Evolutionary conservation across 2,797 vertebrate genomes (phyloP).

Genomic region (Hemibagrus guttatus): DNA sequence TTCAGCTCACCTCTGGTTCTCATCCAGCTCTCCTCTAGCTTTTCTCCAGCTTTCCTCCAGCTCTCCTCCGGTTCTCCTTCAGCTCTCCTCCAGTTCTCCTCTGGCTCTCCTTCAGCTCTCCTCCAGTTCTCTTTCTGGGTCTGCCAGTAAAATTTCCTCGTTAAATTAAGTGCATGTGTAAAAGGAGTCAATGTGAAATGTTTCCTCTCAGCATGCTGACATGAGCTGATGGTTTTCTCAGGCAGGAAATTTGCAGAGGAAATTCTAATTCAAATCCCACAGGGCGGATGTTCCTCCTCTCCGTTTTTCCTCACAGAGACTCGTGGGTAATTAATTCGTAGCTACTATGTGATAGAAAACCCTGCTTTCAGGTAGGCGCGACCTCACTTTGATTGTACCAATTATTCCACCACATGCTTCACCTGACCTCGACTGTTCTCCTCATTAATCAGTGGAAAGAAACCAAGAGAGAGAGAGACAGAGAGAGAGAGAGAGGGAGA

Average conservation of each 20-base stretch:
- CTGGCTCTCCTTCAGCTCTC: too few relatives aligned
- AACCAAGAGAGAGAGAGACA: too few relatives aligned
- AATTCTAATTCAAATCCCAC: background rate
- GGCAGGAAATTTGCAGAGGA: background rate
- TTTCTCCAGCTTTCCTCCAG: too few relatives aligned
- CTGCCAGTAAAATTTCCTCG: background rate
- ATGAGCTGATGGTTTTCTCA: background rate
- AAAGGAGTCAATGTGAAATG: background rate
- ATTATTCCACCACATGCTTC: constrained; percentile 62
- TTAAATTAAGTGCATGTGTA: background rate
- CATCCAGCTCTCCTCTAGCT: too few relatives aligned
- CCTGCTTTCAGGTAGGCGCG: constrained; percentile 53
- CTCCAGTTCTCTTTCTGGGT: background rate
- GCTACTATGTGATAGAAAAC: constrained; percentile 47
- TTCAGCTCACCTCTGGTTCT: too few relatives aligned
- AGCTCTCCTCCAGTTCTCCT: too few relatives aligned
- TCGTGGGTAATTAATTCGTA: constrained; percentile 55
- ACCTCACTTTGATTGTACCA: constrained; percentile 55
- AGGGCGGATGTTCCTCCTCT: background rate
- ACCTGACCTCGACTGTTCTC: constrained; percentile 54
- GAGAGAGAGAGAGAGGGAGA: too few relatives aligned
- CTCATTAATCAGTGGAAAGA: constrained; percentile 59
- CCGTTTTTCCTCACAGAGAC: constrained; percentile 6
- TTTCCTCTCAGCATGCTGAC: background rate
- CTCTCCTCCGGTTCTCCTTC: too few relatives aligned